These are phyloP conservation scores for Porites rus DNA, from an alignment of 92 coral and sea anemone genomes.

Conservation along the genomic window DNA sequence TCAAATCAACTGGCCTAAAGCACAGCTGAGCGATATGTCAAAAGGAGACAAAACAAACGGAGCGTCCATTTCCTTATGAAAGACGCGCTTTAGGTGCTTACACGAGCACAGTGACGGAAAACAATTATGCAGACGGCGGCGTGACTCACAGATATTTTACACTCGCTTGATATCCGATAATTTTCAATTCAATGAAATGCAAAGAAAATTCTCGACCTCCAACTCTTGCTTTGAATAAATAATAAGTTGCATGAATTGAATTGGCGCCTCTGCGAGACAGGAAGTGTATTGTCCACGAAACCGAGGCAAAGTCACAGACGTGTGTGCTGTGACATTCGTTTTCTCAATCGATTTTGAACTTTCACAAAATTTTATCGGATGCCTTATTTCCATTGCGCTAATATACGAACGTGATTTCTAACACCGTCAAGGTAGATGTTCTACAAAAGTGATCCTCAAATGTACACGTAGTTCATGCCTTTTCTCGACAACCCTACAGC, in stretches of 20 bases:
- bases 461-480: too few relatives aligned
- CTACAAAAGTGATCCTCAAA: too few relatives aligned
- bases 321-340: neutral
- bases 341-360: too few relatives aligned
- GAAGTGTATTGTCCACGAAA: constrained; percentile 41
- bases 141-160: constrained; percentile 52
- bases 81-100: constrained; percentile 22
- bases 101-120: constrained; percentile 19
- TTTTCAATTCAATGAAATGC: constrained; percentile 48
- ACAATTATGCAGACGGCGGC: constrained; percentile 38
- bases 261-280: constrained; percentile 87
- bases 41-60: constrained; percentile 17
- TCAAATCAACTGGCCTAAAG: constrained; percentile 30
- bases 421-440: too few relatives aligned
- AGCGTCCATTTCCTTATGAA: constrained; percentile 24
- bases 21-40: constrained; percentile 51
- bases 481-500: too few relatives aligned
- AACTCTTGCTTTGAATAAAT: constrained; percentile 78
- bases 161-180: constrained; percentile 46
- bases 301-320: constrained; percentile 19
- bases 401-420: too few relatives aligned
- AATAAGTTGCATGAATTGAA: constrained; percentile 67
- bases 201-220: constrained; percentile 70
- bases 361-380: too few relatives aligned
- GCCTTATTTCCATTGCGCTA: too few relatives aligned